Evolutionary conservation across 2,888 invertebrate genomes (phyloP).

Genomic region (Torymus auratus): DNA sequence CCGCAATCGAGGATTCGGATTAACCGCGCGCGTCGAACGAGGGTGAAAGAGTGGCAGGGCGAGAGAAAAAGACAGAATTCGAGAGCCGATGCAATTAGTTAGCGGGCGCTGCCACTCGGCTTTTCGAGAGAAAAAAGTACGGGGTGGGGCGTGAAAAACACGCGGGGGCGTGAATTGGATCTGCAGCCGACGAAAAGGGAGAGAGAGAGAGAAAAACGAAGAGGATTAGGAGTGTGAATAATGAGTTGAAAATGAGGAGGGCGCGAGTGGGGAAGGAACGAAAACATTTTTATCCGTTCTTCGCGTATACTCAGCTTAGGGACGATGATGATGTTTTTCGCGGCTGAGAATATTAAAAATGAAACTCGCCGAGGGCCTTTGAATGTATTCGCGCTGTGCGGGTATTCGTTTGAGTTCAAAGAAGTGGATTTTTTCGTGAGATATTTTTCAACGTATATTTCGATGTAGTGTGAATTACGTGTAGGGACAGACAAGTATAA

Average conservation of each 20-base stretch:
- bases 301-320: too few relatives aligned
- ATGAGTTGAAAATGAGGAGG: slow-evolving; percentile 30
- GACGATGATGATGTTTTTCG: too few relatives aligned
- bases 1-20: slow-evolving; percentile 22
- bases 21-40: not conserved
- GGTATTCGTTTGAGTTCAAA: too few relatives aligned
- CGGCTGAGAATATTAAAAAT: too few relatives aligned
- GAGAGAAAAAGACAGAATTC: not conserved
- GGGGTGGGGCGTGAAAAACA: not conserved
- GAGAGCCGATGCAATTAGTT: slow-evolving; percentile 47
- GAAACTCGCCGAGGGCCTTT: too few relatives aligned
- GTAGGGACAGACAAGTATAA: too few relatives aligned
- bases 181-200: not conserved
- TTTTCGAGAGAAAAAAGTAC: slow-evolving; percentile 1
- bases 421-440: too few relatives aligned
- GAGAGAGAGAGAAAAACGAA: not conserved
- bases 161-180: slow-evolving; percentile 18
- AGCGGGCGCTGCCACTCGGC: slow-evolving; percentile 5
- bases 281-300: not conserved
- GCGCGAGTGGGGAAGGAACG: not conserved
- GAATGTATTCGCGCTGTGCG: too few relatives aligned
- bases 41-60: not conserved
- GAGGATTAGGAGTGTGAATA: slow-evolving; percentile 27
- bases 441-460: too few relatives aligned
- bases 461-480: too few relatives aligned